These are phyloP conservation scores for Sipha maydis DNA, from an alignment of 2,888 invertebrate species.

Conservation along the genomic window DNA sequence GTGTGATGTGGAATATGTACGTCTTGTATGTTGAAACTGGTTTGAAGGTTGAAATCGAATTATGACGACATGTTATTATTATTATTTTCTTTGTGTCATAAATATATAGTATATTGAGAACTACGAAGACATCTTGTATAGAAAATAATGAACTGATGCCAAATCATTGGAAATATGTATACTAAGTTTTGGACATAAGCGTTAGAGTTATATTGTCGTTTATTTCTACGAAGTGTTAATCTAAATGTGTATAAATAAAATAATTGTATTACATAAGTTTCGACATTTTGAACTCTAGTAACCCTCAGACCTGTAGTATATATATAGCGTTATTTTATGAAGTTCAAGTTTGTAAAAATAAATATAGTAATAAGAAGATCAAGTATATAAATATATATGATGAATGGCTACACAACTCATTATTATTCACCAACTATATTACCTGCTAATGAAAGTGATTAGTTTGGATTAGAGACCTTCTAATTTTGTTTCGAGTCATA, in stretches of 20 bases:
- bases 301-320: background rate
- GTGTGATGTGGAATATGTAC: slow-evolving; percentile 20
- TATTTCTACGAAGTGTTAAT: background rate
- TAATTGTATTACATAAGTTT: background rate
- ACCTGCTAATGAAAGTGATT: background rate
- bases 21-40: slow-evolving; percentile 41
- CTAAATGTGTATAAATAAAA: background rate
- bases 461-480: background rate
- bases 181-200: background rate
- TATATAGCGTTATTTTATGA: background rate
- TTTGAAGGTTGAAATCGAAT: slow-evolving; percentile 55
- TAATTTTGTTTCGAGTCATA: background rate
- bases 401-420: background rate
- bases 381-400: background rate
- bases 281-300: slow-evolving; percentile 24
- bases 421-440: background rate
- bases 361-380: background rate
- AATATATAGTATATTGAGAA: slow-evolving; percentile 23
- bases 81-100: slow-evolving; percentile 50
- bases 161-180: background rate
- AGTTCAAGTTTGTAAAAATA: slow-evolving; percentile 17
- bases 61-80: slow-evolving; percentile 49
- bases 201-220: background rate
- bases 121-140: background rate
- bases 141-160: background rate